Conservation (phyloP, 2,888 invertebrate genomes). For the Noctuana brunneofusca region DNA sequence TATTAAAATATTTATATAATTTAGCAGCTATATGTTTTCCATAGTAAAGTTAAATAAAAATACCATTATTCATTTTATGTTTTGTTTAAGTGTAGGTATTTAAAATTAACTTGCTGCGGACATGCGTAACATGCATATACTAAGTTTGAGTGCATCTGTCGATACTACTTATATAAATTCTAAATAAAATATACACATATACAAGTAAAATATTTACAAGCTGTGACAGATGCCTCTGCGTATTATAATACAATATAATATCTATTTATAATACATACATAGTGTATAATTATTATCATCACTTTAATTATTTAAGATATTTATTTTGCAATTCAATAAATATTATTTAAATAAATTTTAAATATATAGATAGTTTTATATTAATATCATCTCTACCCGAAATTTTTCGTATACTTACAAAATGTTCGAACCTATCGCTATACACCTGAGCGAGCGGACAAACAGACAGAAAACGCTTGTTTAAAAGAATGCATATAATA, state of each 20-base stretch:
- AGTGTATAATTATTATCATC: neutral
- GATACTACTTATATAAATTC: slow-evolving; percentile 8
- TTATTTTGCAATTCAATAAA: slow-evolving; percentile 30
- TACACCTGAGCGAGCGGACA: slow-evolving; percentile 72
- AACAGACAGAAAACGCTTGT: slow-evolving; percentile 66
- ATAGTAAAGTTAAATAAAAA: neutral
- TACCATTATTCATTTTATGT: neutral
- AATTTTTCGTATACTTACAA: slow-evolving; percentile 67
- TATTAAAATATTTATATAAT: neutral
- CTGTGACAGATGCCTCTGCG: slow-evolving; percentile 17
- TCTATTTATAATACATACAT: slow-evolving; percentile 22
- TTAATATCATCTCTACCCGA: slow-evolving; percentile 48
- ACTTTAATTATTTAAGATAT: slow-evolving; percentile 19
- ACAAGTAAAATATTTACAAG: slow-evolving; percentile 13
- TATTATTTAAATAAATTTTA: slow-evolving; percentile 36
- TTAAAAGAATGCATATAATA: slow-evolving; percentile 53
- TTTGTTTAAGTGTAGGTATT: neutral
- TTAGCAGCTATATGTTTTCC: neutral
- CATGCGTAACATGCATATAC: slow-evolving; percentile 17
- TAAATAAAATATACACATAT: neutral
- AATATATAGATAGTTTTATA: slow-evolving; percentile 39
- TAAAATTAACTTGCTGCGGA: slow-evolving; percentile 22
- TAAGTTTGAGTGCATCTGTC: slow-evolving; percentile 8
- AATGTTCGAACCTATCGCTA: slow-evolving; percentile 66
- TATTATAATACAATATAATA: neutral